Base-by-base conservation (phyloP, 2,888 invertebrate genomes). In the Chrysolina americana region DNA sequence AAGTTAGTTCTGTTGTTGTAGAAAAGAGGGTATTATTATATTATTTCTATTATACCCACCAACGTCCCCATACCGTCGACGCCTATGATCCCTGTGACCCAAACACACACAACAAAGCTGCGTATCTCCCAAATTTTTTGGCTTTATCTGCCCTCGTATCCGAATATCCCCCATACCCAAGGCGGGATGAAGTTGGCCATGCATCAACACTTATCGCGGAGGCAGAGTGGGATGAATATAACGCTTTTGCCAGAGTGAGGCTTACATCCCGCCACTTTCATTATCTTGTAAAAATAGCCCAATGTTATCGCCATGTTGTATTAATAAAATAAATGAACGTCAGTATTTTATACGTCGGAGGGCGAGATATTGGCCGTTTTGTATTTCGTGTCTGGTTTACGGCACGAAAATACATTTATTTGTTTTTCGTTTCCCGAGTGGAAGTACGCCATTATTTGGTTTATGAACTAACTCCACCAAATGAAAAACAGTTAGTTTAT, bases 121-220 rank as follows among this genome's bases (percentile, higher is more conserved):
- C 63, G 53, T 76, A 76, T 76, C 66, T 71, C 59, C 28, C 53
- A 71, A 71, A 65, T 71, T 71, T 74, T 73, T 70, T 65, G 59
- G 48, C 47, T 73, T 78, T 78, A 78, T 78, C 77, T 74, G 64
- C 65, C 71, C 53, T 56, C 50, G 68, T 53, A 68, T 68, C 53
- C 59, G 59, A 59, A n/a, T 44, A 63, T 70, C 48, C 59, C 70
- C 65, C 56, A 65, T 73, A 73, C 73, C 68, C 41, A 59, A 69
- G 76, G 72, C 72, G 47, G 78, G 74, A 78, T 76, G 73, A 78
- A 75, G 69, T 74, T 71, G 74, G 78, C 80, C 79, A 82, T 84
- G 82, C 81, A 84, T 84, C 83, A 84, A 82, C 83, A 84, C 82
- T 84, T 84, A 84, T 83, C 83, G 80, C 78, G 36, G 62, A 28